Evolutionary conservation across 2,113 vertebrate species (phyloP), one percentile per base, ranked within the genome.

Genomic region (Gambusia holbrooki): DNA sequence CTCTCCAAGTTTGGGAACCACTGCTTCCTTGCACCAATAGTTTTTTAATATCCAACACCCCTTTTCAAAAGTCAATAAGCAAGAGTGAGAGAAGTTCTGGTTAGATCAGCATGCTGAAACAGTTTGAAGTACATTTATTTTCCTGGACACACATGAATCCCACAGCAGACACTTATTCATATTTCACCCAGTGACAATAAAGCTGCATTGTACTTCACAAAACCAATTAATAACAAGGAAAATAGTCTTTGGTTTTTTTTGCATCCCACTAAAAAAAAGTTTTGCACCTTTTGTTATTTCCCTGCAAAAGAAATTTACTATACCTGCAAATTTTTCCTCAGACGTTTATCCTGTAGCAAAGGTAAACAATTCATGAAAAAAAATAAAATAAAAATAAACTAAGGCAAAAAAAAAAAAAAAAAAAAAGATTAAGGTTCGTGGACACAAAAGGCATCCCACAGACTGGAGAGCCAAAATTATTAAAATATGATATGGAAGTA

Each of bases 251-350:
- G 19, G 1, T 5, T 63, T 48, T 19, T 48, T 8, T n/a, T 27
- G 6, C n/a, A 74, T 61, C 58, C 63, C 33, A 51, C 15, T 27
- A 27, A 30, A 72, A 32, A 35, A 74, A 65, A 88, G 74, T 77
- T 82, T 77, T 85, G 81, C 4, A 48, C 17, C 17, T 17, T 48
- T 48, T 3, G 15, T 17, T 48, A 48, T 89, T 81, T 74, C 77
- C 66, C 77, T 61, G 63, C 42, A 37, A 28, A 76, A 75, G 75
- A 66, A 65, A 84, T 48, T 58, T 62, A 19, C 72, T 90, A 93
- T 96, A 96, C 95, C 94, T 96, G 91, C 83, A 92, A 91, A 84
- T 94, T 80, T 91, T 80, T 93, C 58, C 84, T 76, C 90, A 92
- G 79, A 76, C 94, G 79, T 87, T 88, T 93, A 42, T 85, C 92